Base-by-base conservation (phyloP, 2,113 vertebrate species). In the Ochotona princeps region DNA sequence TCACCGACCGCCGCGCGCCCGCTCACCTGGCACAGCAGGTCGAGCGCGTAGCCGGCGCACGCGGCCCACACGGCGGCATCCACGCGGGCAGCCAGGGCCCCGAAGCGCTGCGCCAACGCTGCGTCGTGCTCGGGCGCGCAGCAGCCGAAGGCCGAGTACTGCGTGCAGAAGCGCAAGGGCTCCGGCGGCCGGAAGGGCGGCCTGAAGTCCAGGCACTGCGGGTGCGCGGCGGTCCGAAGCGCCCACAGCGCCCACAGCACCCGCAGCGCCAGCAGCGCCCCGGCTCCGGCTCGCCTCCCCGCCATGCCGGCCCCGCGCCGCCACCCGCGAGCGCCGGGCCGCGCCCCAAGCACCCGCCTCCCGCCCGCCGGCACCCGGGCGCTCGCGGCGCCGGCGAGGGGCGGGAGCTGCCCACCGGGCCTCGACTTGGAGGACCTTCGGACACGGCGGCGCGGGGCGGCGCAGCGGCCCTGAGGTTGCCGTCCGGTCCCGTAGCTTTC, bases 141-240 rank as follows among this genome's bases (percentile, higher is more conserved):
- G 98, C 99, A 99, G 97, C 99, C 99, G 79, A 99, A 99, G 73
- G 98, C 97, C 67, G 97, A 97, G 97, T 99, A 99, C 97, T 98
- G 99, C 1, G 97, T 93, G 97, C 99, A 99, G 94, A 99, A 99
- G 88, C 97, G 89, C 83, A 99, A 98, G 95, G 98, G 97, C 83
- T 93, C 92, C 67, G 96, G 97, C 60, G 99, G 98, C 92, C 98
- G 97, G 97, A 99, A 99, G n/a, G 99, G 99, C 49, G 99, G 99
- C 96, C 99, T 99, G 95, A 99, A 99, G 96, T 99, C 99, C 98
- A 99, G 94, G 97, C 99, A 99, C 96, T 99, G 99, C 20, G 99
- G 99, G 96, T 99, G 99, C 51, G 93, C 91, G 51, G 79, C 93
- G 11, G 89, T 98, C 92, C 97, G 96, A 13, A 94, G 87, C 69